Conservation (phyloP, 2,797 vertebrate genomes). For the Triplophysa yarkandensis region DNA sequence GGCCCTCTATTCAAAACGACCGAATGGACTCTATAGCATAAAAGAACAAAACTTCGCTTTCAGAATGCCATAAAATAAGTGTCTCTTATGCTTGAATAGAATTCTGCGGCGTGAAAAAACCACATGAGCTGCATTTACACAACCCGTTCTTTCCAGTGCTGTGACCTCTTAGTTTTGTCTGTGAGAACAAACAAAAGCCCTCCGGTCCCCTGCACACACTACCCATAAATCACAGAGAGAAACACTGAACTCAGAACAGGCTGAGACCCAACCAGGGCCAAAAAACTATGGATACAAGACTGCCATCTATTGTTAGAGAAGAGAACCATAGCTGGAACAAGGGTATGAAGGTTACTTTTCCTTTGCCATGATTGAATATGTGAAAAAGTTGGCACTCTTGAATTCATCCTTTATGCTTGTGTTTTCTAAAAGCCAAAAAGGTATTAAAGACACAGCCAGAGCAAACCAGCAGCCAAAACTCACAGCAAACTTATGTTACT, state of each 20-base stretch:
- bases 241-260: conserved; percentile 49
- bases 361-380: conserved; percentile 12
- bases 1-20: not conserved
- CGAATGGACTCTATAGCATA: conserved; percentile 13
- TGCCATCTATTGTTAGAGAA: conserved; percentile 50
- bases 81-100: conserved; percentile 26
- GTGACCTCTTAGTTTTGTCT: conserved; percentile 54
- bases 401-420: conserved; percentile 5
- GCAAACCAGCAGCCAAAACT: conserved; percentile 22
- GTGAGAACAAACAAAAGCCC: conserved; percentile 46
- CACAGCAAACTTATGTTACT: not conserved
- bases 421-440: not conserved
- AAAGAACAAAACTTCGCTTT: conserved; percentile 26
- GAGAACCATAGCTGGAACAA: conserved; percentile 18
- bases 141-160: conserved; percentile 29
- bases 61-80: conserved; percentile 19
- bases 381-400: conserved; percentile 27
- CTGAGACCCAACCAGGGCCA: not conserved
- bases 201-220: conserved; percentile 51
- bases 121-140: conserved; percentile 35
- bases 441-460: conserved; percentile 12
- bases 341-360: conserved; percentile 34
- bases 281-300: conserved; percentile 43
- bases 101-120: conserved; percentile 25
- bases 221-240: conserved; percentile 67